Evolutionary conservation across 2,888 invertebrate species (phyloP).

Genomic region (Palloptera scutellata): DNA sequence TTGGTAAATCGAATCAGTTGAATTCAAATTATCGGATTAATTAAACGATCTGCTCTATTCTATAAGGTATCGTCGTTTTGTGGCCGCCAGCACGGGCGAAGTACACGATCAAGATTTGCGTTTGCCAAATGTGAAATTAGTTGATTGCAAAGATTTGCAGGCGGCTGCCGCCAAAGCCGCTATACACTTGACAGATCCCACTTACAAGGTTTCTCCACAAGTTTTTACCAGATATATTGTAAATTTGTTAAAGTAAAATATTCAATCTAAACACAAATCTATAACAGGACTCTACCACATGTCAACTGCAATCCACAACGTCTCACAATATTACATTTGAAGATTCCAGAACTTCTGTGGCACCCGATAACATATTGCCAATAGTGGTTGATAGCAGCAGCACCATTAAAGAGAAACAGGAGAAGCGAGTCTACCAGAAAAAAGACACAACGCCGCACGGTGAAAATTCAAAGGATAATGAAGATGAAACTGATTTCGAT

Average conservation of each 20-base stretch:
- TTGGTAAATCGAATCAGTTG: constrained; percentile 46
- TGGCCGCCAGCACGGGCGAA: constrained; percentile 55
- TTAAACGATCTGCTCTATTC: neutral
- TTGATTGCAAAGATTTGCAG: constrained; percentile 56
- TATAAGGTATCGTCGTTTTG: constrained; percentile 58
- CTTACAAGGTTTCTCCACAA: constrained; percentile 22
- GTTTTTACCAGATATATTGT: neutral
- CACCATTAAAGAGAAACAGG: neutral
- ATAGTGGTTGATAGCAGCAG: constrained; percentile 11
- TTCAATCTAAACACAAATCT: neutral
- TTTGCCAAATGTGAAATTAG: constrained; percentile 54
- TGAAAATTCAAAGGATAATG: constrained; percentile 41
- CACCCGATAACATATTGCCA: constrained; percentile 18
- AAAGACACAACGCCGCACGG: constrained; percentile 21
- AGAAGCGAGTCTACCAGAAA: neutral
- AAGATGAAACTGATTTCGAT: constrained; percentile 42
- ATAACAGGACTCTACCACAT: neutral
- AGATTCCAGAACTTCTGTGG: neutral
- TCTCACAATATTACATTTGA: neutral
- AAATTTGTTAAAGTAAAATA: neutral
- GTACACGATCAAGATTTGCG: constrained; percentile 60
- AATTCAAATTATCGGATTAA: neutral
- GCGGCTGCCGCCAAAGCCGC: constrained; percentile 54
- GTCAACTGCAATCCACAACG: too few relatives aligned
- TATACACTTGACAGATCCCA: constrained; percentile 44